phyloP scores from a whole-genome alignment of 1,140 invertebrate genomes.

The Tetranychus urticae region DNA sequence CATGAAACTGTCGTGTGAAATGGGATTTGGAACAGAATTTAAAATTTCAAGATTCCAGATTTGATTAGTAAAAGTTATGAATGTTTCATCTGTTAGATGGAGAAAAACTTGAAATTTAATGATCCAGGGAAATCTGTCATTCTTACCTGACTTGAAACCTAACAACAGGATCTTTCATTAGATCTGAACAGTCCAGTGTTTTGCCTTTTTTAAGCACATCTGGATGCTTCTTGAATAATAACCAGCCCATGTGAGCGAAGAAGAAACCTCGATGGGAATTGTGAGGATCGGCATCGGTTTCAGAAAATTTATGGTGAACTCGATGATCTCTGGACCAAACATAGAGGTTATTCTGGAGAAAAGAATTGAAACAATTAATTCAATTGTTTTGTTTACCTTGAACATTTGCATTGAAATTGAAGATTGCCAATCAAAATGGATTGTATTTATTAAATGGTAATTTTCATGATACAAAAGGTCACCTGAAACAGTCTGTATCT shows the following conservation, averaged over 20 bases:
- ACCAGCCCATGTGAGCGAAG: constrained; percentile 85
- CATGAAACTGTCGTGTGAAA: not conserved
- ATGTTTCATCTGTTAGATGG: not conserved
- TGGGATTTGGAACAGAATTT: not conserved
- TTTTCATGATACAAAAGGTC: no score
- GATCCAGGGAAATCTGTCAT: not conserved
- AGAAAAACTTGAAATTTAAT: not conserved
- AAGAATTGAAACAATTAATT: constrained; percentile 35
- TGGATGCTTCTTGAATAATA: constrained; percentile 71
- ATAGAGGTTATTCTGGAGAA: constrained; percentile 66
- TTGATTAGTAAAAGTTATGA: not conserved
- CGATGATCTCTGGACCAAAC: constrained; percentile 85
- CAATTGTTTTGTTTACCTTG: not conserved
- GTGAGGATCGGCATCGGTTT: constrained; percentile 87
- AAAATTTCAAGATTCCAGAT: not conserved
- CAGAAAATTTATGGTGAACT: constrained; percentile 86
- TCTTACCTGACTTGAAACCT: constrained; percentile 47
- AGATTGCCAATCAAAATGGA: no score
- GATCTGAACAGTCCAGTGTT: constrained; percentile 56
- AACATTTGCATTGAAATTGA: no score
- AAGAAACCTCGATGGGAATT: constrained; percentile 85
- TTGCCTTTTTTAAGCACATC: constrained; percentile 65
- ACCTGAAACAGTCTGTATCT: no score
- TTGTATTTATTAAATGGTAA: no score
- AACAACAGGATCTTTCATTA: constrained; percentile 61